A percentile compares a stretch with the other conserved stretches of the same genome.
Conservation (phyloP, 1,140 invertebrate species). For the Eubasilissa regina region DNA sequence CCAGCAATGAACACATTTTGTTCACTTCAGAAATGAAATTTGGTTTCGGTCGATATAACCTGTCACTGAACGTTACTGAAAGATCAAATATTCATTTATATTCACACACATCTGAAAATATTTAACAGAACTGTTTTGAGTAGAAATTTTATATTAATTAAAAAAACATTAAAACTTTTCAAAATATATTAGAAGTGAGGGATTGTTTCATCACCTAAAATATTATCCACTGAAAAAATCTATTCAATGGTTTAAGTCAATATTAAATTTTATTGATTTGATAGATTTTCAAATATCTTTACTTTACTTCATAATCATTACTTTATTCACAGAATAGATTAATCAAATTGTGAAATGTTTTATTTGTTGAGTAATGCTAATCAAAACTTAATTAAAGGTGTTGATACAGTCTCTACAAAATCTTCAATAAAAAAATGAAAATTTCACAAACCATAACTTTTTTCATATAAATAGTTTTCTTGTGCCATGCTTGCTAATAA, state of each 20-base stretch:
- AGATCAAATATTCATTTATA: conserved; percentile 59
- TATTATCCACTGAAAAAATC: too few species aligned
- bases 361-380: too few species aligned
- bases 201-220: too few species aligned
- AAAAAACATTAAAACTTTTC: not conserved
- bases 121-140: not conserved
- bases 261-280: too few species aligned
- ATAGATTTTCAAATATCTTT: too few species aligned
- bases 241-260: too few species aligned
- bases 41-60: conserved; percentile 90
- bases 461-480: conserved; percentile 85
- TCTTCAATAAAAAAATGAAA: too few species aligned
- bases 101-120: conserved; percentile 10
- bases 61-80: conserved; percentile 94
- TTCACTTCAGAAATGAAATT: conserved; percentile 89
- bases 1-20: conserved; percentile 82
- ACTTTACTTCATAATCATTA: too few species aligned
- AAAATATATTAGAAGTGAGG: too few species aligned
- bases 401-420: too few species aligned
- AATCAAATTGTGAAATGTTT: not conserved
- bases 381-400: too few species aligned
- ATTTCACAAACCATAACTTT: conserved; percentile 31
- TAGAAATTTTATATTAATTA: not conserved
- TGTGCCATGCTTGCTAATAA: conserved; percentile 82
- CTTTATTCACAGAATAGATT: not conserved